A percentile compares a stretch with the other conserved stretches of the same genome.
Conservation (phyloP, 1,140 invertebrate species). For the Saxidomus purpurata region DNA sequence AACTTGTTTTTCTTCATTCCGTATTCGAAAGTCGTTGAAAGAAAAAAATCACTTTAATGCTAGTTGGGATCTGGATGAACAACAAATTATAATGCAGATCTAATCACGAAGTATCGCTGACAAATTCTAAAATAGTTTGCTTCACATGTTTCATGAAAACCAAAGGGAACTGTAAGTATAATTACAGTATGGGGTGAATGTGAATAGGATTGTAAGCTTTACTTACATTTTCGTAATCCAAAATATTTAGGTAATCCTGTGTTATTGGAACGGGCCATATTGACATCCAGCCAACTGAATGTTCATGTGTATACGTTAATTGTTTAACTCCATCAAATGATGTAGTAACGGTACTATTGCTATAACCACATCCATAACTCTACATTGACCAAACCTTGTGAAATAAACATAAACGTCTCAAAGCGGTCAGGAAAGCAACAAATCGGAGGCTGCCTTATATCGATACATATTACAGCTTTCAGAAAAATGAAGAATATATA, state of each 20-base stretch:
- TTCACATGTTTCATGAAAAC: too few relatives aligned
- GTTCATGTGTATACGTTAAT: conserved; percentile 25
- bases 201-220: too few relatives aligned
- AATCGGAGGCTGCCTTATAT: background rate
- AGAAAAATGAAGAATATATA: background rate
- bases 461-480: background rate
- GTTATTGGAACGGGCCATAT: conserved; percentile 11
- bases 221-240: conserved; percentile 50
- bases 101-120: too few relatives aligned
- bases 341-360: conserved; percentile 17
- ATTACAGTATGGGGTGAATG: too few relatives aligned
- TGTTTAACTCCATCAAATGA: conserved; percentile 39
- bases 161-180: too few relatives aligned
- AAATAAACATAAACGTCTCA: conserved; percentile 19
- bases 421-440: conserved; percentile 48
- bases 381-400: background rate
- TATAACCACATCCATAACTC: background rate
- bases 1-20: too few relatives aligned
- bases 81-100: too few relatives aligned
- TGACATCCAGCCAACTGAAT: background rate
- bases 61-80: too few relatives aligned
- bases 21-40: too few relatives aligned
- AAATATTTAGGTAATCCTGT: background rate
- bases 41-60: too few relatives aligned
- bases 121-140: too few relatives aligned